phyloP scores from a whole-genome alignment of 2,797 vertebrate genomes.

The Trachops cirrhosus region DNA sequence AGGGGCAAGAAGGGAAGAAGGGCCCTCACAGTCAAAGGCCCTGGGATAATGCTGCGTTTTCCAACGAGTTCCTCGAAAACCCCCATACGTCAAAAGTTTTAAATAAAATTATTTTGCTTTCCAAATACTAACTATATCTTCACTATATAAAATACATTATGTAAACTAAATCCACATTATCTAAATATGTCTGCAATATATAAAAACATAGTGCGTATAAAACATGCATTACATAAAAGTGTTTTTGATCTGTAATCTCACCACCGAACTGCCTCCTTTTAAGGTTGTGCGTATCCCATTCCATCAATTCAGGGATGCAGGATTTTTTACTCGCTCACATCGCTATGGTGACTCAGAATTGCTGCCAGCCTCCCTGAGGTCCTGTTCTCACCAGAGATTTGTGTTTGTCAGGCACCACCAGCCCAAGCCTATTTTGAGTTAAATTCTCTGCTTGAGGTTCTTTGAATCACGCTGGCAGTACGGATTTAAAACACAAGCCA shows the following conservation, averaged over 20 bases:
- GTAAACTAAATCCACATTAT: neutral
- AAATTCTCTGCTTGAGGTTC: neutral
- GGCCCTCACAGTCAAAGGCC: neutral
- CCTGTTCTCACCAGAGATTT: neutral
- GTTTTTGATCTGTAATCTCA: slow-evolving; percentile 9
- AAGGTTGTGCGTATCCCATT: neutral
- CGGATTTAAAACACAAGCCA: neutral
- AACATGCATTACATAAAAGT: neutral
- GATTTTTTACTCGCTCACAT: neutral
- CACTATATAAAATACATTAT: neutral
- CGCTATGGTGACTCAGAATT: neutral
- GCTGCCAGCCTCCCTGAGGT: neutral
- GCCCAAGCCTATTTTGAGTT: neutral
- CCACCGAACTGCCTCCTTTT: neutral
- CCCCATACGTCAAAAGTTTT: neutral
- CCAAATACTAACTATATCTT: neutral
- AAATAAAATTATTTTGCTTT: neutral
- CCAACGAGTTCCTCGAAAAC: neutral
- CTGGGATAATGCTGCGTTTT: neutral
- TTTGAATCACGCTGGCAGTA: neutral
- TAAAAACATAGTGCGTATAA: neutral
- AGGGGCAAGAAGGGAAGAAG: neutral
- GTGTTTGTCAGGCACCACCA: neutral
- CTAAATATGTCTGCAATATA: neutral
- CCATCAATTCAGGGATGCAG: neutral